Conservation (phyloP, 1,140 invertebrate genomes). For the Onthophagus taurus region DNA sequence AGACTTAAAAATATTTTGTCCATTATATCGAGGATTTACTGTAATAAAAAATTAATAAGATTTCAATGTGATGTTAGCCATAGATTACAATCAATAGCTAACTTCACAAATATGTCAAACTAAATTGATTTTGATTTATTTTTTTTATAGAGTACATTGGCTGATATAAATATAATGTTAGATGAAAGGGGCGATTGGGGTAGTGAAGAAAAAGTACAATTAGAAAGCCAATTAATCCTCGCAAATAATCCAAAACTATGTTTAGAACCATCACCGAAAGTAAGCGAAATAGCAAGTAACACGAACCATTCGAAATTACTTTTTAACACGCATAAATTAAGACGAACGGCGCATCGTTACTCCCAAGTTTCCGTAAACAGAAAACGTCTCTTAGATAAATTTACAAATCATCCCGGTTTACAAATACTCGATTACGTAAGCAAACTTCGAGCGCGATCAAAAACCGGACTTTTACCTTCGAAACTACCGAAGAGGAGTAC, state of each 20-base stretch:
- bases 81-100: no score
- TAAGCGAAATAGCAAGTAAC: constrained; percentile 62
- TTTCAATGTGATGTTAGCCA: no score
- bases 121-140: background rate
- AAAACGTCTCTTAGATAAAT: constrained; percentile 77
- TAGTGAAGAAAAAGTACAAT: constrained; percentile 62
- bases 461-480: constrained; percentile 16
- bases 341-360: constrained; percentile 62
- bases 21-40: no score
- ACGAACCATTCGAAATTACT: constrained; percentile 63
- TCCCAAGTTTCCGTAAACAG: constrained; percentile 74
- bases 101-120: no score
- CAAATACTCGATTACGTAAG: constrained; percentile 59
- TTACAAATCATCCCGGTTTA: constrained; percentile 66
- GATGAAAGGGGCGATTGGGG: constrained; percentile 37
- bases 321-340: constrained; percentile 63
- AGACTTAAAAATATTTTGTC: no score
- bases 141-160: constrained; percentile 29
- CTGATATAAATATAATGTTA: constrained; percentile 32
- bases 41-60: no score
- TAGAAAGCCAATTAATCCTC: constrained; percentile 76
- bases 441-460: constrained; percentile 33
- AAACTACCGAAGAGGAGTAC: constrained; percentile 32
- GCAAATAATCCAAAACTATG: constrained; percentile 78
- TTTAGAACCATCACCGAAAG: constrained; percentile 73